Conservation (phyloP, 2,888 invertebrate genomes). For the Lycocerus yunnanus region DNA sequence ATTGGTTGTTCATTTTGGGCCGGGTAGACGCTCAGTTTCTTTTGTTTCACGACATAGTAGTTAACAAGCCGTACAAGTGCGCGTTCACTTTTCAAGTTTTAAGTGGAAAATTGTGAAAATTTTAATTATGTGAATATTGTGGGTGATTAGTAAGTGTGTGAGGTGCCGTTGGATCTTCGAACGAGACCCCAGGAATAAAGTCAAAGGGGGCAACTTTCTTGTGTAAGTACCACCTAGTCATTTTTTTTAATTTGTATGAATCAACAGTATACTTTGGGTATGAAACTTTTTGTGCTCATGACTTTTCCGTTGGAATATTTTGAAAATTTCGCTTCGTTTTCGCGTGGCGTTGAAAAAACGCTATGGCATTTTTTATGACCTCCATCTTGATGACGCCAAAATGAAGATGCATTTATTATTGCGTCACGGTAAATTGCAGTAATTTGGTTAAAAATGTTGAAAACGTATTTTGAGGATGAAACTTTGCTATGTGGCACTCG, state of each 20-base stretch:
- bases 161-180: neutral
- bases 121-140: neutral
- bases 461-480: too few relatives aligned
- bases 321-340: neutral
- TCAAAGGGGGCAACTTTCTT: neutral
- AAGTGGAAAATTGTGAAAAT: too few relatives aligned
- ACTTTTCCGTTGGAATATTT: neutral
- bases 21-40: neutral
- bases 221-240: neutral
- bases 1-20: neutral
- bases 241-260: neutral
- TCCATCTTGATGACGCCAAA: neutral
- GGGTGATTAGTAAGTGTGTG: neutral
- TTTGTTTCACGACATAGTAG: neutral
- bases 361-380: neutral
- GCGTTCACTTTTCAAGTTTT: neutral
- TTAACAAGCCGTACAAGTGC: too few relatives aligned
- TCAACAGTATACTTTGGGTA: too few relatives aligned
- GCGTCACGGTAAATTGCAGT: too few relatives aligned
- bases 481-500: too few relatives aligned
- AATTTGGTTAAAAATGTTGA: too few relatives aligned
- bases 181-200: neutral
- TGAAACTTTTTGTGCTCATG: neutral
- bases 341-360: neutral
- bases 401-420: too few relatives aligned